Conservation (phyloP, 2,113 vertebrate species). For the Hoplias malabaricus region DNA sequence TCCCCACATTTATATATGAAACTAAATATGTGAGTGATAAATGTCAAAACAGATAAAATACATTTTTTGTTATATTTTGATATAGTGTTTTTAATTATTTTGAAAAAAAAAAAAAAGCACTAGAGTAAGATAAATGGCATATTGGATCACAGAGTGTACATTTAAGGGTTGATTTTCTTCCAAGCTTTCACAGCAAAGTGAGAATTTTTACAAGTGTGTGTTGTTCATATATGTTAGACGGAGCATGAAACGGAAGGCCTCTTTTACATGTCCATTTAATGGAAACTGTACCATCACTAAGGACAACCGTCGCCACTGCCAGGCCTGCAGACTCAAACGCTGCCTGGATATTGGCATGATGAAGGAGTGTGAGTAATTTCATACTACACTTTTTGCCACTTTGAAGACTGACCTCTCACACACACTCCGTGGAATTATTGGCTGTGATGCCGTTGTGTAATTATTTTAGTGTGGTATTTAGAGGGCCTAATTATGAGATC, state of each 20-base stretch:
- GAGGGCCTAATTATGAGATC: neutral
- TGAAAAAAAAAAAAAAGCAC: no score
- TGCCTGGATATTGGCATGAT: slow-evolving; percentile 98
- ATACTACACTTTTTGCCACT: neutral
- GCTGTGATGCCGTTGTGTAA: neutral
- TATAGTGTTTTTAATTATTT: neutral
- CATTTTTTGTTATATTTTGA: neutral
- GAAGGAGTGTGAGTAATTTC: slow-evolving; percentile 92
- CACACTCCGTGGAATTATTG: neutral
- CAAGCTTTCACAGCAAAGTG: neutral
- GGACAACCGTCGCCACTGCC: slow-evolving; percentile 97
- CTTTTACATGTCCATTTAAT: slow-evolving; percentile 92
- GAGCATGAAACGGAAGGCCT: slow-evolving; percentile 95
- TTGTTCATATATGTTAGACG: slow-evolving; percentile 71
- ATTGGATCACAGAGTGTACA: no score
- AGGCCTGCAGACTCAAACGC: slow-evolving; percentile 93
- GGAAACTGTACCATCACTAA: slow-evolving; percentile 95
- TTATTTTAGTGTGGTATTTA: neutral
- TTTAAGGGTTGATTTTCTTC: neutral
- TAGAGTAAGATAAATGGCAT: no score
- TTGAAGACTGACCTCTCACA: neutral
- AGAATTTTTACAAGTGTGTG: slow-evolving; percentile 39
- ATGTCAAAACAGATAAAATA: neutral
- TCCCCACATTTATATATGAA: no score
- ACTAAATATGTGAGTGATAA: no score